These are phyloP conservation scores for Macquaria ambigua DNA, from an alignment of 2,113 vertebrate species.

Conservation along the genomic window DNA sequence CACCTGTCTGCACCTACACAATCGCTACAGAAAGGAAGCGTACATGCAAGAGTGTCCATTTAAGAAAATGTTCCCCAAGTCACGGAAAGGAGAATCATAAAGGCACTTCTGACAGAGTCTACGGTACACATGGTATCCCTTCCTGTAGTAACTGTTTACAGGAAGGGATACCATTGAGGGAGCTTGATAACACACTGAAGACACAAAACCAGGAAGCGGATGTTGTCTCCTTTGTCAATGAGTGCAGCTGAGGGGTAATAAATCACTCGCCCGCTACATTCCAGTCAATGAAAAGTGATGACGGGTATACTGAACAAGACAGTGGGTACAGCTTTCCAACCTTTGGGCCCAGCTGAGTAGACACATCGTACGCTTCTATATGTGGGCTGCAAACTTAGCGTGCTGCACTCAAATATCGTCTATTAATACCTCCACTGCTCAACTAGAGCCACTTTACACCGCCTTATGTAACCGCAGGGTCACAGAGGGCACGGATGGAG, in stretches of 20 bases:
- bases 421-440: constrained; percentile 65
- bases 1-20: neutral
- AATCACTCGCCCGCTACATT: constrained; percentile 25
- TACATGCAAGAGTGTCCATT: neutral
- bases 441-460: constrained; percentile 41
- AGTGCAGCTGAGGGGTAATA: constrained; percentile 13
- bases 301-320: constrained; percentile 25
- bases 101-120: neutral
- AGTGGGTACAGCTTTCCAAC: constrained; percentile 17
- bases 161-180: neutral
- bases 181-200: constrained; percentile 1
- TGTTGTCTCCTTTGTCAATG: constrained; percentile 19
- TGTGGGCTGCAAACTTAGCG: constrained; percentile 40
- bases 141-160: constrained; percentile 1
- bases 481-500: constrained; percentile 31
- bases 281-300: constrained; percentile 12
- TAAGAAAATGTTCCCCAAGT: neutral
- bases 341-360: constrained; percentile 36
- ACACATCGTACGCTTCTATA: constrained; percentile 38
- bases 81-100: neutral
- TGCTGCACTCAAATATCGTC: constrained; percentile 52
- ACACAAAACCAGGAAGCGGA: constrained; percentile 32
- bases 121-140: neutral
- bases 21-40: neutral
- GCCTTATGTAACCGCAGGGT: constrained; percentile 63